Conservation (phyloP, 2,888 invertebrate genomes). For the Drosophila stalkeri region DNA sequence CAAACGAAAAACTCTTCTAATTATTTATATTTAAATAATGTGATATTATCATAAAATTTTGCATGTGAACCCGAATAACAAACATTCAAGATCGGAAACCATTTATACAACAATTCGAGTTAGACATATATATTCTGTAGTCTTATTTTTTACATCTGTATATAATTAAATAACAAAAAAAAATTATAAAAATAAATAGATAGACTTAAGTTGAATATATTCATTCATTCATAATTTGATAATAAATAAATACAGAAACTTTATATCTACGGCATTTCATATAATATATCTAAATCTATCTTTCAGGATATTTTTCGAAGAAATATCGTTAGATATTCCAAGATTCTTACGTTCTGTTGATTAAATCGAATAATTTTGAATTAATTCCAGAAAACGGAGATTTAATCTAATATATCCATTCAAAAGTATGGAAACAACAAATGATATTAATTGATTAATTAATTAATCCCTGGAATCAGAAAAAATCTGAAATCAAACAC, state of each 20-base stretch:
- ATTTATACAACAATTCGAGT: slow-evolving; percentile 25
- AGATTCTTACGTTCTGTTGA: too few species aligned
- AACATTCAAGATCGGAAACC: slow-evolving; percentile 28
- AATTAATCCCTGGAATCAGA: background rate
- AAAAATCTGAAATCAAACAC: background rate
- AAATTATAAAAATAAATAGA: background rate
- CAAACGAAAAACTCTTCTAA: slow-evolving; percentile 39
- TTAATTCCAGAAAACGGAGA: too few species aligned
- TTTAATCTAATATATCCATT: too few species aligned
- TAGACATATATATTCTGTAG: slow-evolving; percentile 44
- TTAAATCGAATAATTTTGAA: too few species aligned
- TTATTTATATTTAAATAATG: slow-evolving; percentile 75
- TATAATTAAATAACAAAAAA: slow-evolving; percentile 15
- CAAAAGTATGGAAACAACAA: too few species aligned
- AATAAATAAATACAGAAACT: slow-evolving; percentile 13
- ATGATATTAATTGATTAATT: background rate
- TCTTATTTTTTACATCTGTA: slow-evolving; percentile 42
- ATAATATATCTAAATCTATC: too few species aligned
- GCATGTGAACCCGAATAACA: slow-evolving; percentile 29
- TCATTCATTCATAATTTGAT: slow-evolving; percentile 44
- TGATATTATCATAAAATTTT: slow-evolving; percentile 79
- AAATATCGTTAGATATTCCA: too few species aligned
- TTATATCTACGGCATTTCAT: too few species aligned
- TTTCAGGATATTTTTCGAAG: too few species aligned
- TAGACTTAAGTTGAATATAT: slow-evolving; percentile 42